Conservation (phyloP, 2,113 vertebrate species). For the Myrmecophaga tridactyla region DNA sequence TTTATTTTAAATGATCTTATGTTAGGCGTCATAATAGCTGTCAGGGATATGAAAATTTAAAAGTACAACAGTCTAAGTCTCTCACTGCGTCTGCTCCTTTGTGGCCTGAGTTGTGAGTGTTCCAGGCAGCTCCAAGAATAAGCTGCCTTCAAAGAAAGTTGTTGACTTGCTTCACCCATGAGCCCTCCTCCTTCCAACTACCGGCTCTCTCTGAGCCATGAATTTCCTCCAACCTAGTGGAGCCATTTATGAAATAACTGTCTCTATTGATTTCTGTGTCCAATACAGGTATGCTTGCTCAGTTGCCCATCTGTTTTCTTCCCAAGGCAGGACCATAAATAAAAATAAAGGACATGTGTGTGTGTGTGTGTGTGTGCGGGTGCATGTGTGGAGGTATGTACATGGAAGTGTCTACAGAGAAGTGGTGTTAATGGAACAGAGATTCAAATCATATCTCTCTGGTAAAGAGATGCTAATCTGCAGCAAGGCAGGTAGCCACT, state of each 20-base stretch:
- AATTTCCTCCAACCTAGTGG: conserved; percentile 71
- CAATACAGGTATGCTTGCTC: conserved; percentile 67
- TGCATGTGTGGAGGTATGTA: background rate
- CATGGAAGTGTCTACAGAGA: background rate
- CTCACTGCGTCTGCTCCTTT: background rate
- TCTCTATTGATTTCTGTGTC: conserved; percentile 77
- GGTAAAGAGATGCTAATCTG: background rate
- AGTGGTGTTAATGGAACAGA: background rate
- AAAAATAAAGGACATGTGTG: background rate
- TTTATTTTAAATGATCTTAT: background rate
- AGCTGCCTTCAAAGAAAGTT: background rate
- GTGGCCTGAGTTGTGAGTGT: background rate
- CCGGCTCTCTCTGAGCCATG: conserved; percentile 28
- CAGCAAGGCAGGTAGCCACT: background rate
- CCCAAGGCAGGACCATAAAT: background rate
- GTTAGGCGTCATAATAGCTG: background rate
- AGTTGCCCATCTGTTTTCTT: conserved; percentile 66
- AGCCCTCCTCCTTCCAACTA: background rate
- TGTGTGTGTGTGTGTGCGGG: background rate
- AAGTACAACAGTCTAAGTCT: background rate
- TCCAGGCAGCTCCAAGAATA: background rate
- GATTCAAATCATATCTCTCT: background rate
- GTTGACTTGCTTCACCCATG: background rate
- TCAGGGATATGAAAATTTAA: background rate
- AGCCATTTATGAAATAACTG: conserved; percentile 78